These are phyloP conservation scores for Apogon talboti DNA, from an alignment of 2,797 vertebrate genomes.

Conservation along the genomic window DNA sequence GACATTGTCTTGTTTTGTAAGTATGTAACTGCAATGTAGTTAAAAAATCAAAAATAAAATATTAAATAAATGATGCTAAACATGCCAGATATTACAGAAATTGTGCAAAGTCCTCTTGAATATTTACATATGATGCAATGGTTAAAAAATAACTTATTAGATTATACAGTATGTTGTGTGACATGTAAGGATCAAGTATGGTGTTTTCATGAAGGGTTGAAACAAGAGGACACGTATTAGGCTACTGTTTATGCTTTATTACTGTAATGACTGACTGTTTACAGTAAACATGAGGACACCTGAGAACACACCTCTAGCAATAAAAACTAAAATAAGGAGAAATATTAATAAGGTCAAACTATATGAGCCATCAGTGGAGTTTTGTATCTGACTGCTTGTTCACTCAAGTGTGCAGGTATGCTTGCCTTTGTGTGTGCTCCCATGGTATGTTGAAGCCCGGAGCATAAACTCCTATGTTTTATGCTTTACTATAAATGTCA, in stretches of 20 bases:
- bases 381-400: background rate
- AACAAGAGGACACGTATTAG: background rate
- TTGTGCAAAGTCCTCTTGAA: conserved; percentile 23
- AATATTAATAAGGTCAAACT: background rate
- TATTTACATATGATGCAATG: conserved; percentile 7
- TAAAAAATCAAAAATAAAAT: too few species aligned
- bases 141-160: conserved; percentile 7
- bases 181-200: background rate
- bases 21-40: too few species aligned
- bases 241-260: background rate
- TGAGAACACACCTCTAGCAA: background rate
- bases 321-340: background rate
- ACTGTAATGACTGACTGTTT: too few species aligned
- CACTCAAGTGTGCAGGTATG: background rate
- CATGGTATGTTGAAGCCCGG: background rate
- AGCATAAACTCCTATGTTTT: conserved; percentile 34
- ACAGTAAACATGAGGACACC: background rate
- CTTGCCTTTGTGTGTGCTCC: background rate
- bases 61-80: too few species aligned
- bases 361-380: background rate
- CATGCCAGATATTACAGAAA: background rate
- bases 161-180: background rate
- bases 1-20: too few species aligned
- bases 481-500: conserved; percentile 53
- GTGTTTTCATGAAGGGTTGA: background rate